Percentiles rank a stretch among this genome's conserved stretches.
phyloP scores from a whole-genome alignment of 2,113 vertebrate genomes.

The Hipposideros armiger region DNA sequence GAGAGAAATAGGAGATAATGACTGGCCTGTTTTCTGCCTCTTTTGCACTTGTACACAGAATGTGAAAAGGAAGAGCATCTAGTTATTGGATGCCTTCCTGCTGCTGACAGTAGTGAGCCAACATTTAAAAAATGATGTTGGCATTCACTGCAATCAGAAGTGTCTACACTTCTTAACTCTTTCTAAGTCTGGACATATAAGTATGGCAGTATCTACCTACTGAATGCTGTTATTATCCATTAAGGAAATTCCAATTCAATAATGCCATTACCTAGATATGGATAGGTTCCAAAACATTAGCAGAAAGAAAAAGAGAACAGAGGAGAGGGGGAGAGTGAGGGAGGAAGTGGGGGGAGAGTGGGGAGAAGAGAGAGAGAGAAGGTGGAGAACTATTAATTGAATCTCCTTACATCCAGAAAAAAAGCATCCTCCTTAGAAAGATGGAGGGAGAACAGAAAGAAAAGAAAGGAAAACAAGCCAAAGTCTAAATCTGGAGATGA shows the following conservation, averaged over 20 bases:
- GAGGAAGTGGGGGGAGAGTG: neutral
- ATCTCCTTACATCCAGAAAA: too few species aligned
- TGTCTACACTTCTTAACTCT: neutral
- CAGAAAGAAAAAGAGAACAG: neutral
- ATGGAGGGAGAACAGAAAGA: neutral
- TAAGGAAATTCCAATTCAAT: slow-evolving; percentile 51
- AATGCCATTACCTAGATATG: neutral
- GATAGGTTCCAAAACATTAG: neutral
- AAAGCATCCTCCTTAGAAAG: neutral
- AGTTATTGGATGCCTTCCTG: neutral
- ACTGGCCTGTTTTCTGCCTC: neutral
- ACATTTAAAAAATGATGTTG: neutral
- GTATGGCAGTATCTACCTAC: neutral
- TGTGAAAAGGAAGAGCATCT: neutral
- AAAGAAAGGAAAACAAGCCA: neutral
- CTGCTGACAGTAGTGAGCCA: neutral
- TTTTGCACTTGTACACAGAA: neutral
- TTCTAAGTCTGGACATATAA: slow-evolving; percentile 34
- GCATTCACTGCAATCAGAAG: neutral
- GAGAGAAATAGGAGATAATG: neutral
- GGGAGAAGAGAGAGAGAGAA: neutral
- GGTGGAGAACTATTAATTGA: neutral
- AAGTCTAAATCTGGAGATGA: neutral
- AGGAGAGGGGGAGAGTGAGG: neutral
- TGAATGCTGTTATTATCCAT: neutral